These are phyloP conservation scores for Orchesella cincta DNA, from an alignment of 1,140 invertebrate genomes.

Conservation along the genomic window DNA sequence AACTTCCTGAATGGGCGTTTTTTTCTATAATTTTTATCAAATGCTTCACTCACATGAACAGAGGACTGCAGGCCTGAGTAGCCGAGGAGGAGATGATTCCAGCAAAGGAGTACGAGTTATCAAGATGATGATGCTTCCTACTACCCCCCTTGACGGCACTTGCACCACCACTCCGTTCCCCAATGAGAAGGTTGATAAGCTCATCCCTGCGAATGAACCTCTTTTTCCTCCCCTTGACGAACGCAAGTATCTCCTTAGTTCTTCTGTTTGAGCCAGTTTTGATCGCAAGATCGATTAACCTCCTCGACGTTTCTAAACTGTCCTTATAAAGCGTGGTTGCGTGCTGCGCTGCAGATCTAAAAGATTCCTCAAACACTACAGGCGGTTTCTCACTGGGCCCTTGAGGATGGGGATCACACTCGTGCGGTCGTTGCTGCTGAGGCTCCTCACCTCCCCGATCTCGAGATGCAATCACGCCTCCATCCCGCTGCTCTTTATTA, in stretches of 20 bases:
- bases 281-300: neutral
- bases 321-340: conserved; percentile 1
- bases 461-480: neutral
- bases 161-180: neutral
- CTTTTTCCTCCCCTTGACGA: conserved; percentile 8
- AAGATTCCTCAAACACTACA: neutral
- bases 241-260: neutral
- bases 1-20: no score
- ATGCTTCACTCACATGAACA: no score
- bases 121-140: no score
- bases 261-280: conserved; percentile 3
- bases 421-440: neutral
- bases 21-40: no score
- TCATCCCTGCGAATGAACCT: neutral
- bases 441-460: neutral
- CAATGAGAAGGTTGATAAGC: conserved; percentile 3
- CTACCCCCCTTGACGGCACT: neutral
- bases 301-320: conserved; percentile 3
- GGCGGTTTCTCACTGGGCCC: neutral
- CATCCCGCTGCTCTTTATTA: neutral
- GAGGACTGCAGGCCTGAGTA: no score
- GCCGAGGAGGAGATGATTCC: no score
- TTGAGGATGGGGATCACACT: neutral
- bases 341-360: conserved; percentile 24
- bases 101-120: no score